Conservation (phyloP, 2,797 vertebrate genomes). For the Nyctibius grandis region DNA sequence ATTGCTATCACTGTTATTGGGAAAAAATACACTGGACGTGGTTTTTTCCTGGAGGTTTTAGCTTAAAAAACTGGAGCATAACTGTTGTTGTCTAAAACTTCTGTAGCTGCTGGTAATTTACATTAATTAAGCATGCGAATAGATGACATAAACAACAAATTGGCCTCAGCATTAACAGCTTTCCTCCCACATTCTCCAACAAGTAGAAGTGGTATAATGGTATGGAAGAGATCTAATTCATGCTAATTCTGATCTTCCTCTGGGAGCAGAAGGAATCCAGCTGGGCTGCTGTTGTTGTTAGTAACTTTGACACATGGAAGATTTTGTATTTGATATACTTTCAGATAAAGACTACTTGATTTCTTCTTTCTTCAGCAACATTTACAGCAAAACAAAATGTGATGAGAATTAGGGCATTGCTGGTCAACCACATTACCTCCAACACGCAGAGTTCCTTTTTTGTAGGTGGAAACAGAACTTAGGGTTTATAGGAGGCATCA, state of each 20-base stretch:
- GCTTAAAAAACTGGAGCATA: slow-evolving; percentile 10
- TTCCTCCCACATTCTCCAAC: background rate
- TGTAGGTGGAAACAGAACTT: background rate
- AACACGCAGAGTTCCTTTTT: background rate
- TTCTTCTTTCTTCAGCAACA: background rate
- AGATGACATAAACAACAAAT: slow-evolving; percentile 50
- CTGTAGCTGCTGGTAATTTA: slow-evolving; percentile 33
- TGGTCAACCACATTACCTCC: background rate
- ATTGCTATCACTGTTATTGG: background rate
- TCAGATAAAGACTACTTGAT: background rate
- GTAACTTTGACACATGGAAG: background rate
- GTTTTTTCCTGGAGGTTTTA: slow-evolving; percentile 26
- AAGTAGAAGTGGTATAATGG: slow-evolving; percentile 15
- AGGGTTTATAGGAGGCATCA: background rate
- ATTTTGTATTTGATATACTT: background rate
- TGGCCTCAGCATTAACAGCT: slow-evolving; percentile 49
- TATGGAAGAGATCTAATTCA: slow-evolving; percentile 50
- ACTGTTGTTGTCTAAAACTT: slow-evolving; percentile 46
- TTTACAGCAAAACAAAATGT: background rate
- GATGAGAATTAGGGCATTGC: background rate
- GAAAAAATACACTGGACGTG: background rate
- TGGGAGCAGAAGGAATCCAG: background rate
- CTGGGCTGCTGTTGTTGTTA: background rate
- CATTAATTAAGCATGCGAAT: slow-evolving; percentile 58
- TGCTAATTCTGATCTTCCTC: slow-evolving; percentile 28